Conservation (phyloP, 2,888 invertebrate genomes). For the Apantesis nais region DNA sequence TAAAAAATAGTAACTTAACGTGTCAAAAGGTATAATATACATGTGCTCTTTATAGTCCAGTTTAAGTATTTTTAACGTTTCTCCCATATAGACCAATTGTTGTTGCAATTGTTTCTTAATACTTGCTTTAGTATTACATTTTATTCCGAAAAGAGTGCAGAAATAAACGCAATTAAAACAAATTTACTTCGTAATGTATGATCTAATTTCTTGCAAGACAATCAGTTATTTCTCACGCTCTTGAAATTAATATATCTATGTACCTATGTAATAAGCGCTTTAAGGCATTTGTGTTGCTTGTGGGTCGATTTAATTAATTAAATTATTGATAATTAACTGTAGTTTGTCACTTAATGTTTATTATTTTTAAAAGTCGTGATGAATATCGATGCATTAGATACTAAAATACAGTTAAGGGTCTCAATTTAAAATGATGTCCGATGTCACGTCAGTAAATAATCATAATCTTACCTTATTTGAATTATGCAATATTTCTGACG, state of each 20-base stretch:
- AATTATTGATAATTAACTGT: neutral
- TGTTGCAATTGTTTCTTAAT: neutral
- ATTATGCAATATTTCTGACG: neutral
- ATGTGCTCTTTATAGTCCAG: neutral
- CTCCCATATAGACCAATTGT: neutral
- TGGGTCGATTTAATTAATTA: slow-evolving; percentile 33
- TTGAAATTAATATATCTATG: slow-evolving; percentile 33
- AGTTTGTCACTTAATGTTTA: neutral
- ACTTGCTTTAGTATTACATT: slow-evolving; percentile 25
- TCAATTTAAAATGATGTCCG: neutral
- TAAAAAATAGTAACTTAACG: neutral
- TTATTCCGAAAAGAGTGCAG: slow-evolving; percentile 23
- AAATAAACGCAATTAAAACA: slow-evolving; percentile 27
- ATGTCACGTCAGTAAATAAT: neutral
- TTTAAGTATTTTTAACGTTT: neutral
- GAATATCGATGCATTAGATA: neutral
- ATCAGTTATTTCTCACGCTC: slow-evolving; percentile 40
- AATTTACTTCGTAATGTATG: slow-evolving; percentile 34
- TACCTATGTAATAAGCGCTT: slow-evolving; percentile 18
- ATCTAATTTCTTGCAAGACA: slow-evolving; percentile 35
- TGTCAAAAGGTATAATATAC: no score
- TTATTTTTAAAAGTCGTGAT: neutral
- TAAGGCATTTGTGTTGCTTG: slow-evolving; percentile 14
- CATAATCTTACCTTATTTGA: neutral
- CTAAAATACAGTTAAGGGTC: neutral